Base-by-base conservation (phyloP, 1,140 invertebrate genomes). In the Drosophila mojavensis region DNA sequence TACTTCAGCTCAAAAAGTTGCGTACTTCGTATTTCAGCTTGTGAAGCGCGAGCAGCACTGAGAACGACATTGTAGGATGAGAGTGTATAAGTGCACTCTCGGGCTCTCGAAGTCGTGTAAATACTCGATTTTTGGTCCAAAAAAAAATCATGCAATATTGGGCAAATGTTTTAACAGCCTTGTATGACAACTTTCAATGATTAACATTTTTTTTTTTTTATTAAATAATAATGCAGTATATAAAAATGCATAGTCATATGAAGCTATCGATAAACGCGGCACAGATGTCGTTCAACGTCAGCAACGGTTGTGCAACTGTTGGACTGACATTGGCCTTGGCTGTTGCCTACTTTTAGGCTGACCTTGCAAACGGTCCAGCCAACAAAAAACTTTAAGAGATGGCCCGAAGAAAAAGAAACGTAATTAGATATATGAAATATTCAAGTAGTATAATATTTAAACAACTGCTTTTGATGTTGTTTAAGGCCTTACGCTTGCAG, bases 291-390 rank as follows among this genome's bases (percentile, higher is more conserved):
- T 70, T 75, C 67, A 39, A 41, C 15, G 3, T 6, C 11, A 5
- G 9, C 24, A 70, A 70, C 72, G 24, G 72, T 70, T 75, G 67
- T 47, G 48, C 54, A 70, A 70, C 66, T 15, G 67, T 63, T 70
- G 11, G 15, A 24, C 36, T 63, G 71, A n/a, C 65, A 56, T 56
- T 74, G 65, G 71, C 71, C 59, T 74, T 74, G 59, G 45, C 26
- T 33, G 15, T 63, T 56, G 71, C 71, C 69, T 74, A 74, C 71
- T 74, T 74, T 74, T 63, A 69, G 71, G 71, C 66, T 69, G 65
- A 39, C 64, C 54, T 56, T 41, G 54, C 20, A 24, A 20, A 41
- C 17, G 36, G 36, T 24, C 36, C 36, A 56, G 11, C 17, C 20
- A 24, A 24, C 1, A 24, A 24, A 11, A 63, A 26, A 30, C 17